A percentile compares a stretch with the other conserved stretches of the same genome.
Evolutionary conservation across 2,888 invertebrate species (phyloP).

Genomic region (Syrphus vitripennis): DNA sequence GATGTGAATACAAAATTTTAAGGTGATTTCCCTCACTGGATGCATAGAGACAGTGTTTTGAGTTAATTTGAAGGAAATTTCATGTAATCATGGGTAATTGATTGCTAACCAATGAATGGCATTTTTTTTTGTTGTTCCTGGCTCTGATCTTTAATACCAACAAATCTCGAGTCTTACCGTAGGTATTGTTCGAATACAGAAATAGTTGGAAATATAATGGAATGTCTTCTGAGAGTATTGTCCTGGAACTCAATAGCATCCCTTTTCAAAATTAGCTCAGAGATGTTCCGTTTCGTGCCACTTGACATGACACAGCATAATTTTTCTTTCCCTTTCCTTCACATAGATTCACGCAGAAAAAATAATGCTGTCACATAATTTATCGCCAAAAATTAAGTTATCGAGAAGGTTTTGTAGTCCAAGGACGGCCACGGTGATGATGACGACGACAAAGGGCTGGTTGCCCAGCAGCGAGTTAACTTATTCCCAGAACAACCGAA

Average conservation of each 20-base stretch:
- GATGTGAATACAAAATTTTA: constrained; percentile 49
- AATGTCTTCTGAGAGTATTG: background rate
- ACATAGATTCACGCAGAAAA: background rate
- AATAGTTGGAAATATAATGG: constrained; percentile 8
- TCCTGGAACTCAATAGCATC: background rate
- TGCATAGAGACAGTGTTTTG: background rate
- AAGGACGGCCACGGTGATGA: background rate
- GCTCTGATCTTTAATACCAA: constrained; percentile 1
- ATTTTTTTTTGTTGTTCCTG: constrained; percentile 18
- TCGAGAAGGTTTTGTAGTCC: constrained; percentile 14
- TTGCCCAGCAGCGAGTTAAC: background rate
- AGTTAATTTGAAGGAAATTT: constrained; percentile 53
- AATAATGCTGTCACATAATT: constrained; percentile 63
- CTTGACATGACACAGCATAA: constrained; percentile 47
- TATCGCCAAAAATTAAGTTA: constrained; percentile 67
- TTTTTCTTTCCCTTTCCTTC: background rate
- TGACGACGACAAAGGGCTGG: background rate
- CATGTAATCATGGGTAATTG: constrained; percentile 65
- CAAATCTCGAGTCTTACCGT: constrained; percentile 1
- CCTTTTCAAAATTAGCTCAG: constrained; percentile 21
- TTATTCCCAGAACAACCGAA: constrained; percentile 30
- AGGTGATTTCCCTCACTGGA: background rate
- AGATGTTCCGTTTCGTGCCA: constrained; percentile 4
- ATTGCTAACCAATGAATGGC: constrained; percentile 65
- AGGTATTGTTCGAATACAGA: constrained; percentile 26